Conservation (phyloP, 2,113 vertebrate genomes). For the Spilogale gracilis region DNA sequence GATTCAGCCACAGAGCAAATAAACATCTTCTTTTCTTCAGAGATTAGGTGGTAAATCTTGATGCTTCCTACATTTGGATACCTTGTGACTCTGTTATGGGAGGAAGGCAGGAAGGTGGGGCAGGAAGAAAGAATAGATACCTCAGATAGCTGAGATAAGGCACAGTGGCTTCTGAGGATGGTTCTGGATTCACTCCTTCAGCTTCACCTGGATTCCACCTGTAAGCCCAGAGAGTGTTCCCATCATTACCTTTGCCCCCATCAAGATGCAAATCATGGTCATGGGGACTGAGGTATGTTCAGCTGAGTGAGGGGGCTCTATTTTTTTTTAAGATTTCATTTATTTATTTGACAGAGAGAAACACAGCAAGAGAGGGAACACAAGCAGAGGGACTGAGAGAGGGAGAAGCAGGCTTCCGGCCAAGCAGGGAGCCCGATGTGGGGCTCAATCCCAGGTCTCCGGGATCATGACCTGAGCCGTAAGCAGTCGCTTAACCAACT, state of each 20-base stretch:
- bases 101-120: not conserved
- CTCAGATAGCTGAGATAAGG: not conserved
- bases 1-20: not conserved
- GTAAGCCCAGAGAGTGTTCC: not conserved
- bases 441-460: no score
- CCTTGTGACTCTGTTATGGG: not conserved
- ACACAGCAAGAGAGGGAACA: no score
- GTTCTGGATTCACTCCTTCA: not conserved
- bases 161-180: accelerated
- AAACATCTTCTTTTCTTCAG: not conserved
- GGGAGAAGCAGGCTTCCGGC: no score
- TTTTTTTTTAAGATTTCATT: not conserved
- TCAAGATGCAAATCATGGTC: not conserved
- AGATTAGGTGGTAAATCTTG: not conserved
- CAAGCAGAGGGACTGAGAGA: no score
- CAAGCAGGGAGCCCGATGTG: no score
- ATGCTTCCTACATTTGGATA: not conserved
- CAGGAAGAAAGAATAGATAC: not conserved
- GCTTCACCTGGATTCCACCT: not conserved
- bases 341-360: no score
- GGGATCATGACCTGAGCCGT: no score
- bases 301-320: not conserved
- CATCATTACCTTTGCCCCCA: not conserved
- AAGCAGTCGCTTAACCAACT: no score
- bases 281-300: not conserved